These are phyloP conservation scores for Notechis scutatus DNA, from an alignment of 2,113 vertebrate species.

Conservation along the genomic window DNA sequence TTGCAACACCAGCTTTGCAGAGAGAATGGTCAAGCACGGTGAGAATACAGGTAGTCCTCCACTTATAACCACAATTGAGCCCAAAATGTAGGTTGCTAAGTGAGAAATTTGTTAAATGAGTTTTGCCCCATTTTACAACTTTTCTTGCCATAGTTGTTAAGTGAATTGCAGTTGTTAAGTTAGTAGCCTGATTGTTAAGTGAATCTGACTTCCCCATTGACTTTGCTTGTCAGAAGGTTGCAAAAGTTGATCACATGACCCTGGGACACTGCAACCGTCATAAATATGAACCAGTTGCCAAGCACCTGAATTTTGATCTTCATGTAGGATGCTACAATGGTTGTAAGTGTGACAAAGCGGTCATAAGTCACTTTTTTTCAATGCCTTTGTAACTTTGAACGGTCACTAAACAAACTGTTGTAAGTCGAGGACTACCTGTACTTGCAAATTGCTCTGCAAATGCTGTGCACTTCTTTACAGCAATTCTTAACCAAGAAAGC, in stretches of 20 bases:
- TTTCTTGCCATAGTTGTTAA: not conserved
- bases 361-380: not conserved
- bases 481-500: not conserved
- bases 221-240: not conserved
- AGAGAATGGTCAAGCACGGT: not conserved
- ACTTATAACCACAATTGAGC: not conserved
- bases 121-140: no score
- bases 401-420: not conserved
- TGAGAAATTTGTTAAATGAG: no score
- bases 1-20: not conserved
- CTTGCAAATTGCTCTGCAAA: not conserved
- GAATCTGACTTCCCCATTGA: not conserved
- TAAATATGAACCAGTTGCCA: not conserved
- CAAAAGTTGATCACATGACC: not conserved
- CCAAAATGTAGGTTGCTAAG: not conserved
- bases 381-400: not conserved
- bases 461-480: not conserved
- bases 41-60: not conserved
- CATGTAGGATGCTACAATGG: fast-evolving
- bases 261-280: not conserved
- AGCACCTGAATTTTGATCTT: not conserved
- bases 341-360: not conserved
- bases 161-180: not conserved
- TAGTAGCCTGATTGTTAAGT: not conserved
- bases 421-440: not conserved